phyloP scores from a whole-genome alignment of 2,113 vertebrate genomes.

The Mus musculus region GRCm39 chr16:40831001-40831500 shows the following conservation, averaged over 20 bases:
- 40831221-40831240: slow-evolving; percentile 71
- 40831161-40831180: slow-evolving; percentile 62
- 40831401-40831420: neutral
- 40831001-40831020: neutral
- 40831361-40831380: neutral
- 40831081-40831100: slow-evolving; percentile 50
- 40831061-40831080: neutral
- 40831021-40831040: neutral
- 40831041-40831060: neutral
- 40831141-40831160: slow-evolving; percentile 45
- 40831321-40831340: neutral
- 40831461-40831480: neutral
- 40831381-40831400: neutral
- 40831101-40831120: slow-evolving; percentile 70
- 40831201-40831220: slow-evolving; percentile 57
- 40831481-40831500: neutral
- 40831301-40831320: neutral
- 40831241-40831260: slow-evolving; percentile 29
- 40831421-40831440: neutral
- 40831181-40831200: slow-evolving; percentile 70
- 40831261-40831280: slow-evolving; percentile 41
- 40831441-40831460: no score
- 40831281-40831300: neutral
- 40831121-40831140: slow-evolving; percentile 60
- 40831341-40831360: neutral